Base-by-base conservation (phyloP, 2,888 invertebrate species). In the Eurois occulta region DNA sequence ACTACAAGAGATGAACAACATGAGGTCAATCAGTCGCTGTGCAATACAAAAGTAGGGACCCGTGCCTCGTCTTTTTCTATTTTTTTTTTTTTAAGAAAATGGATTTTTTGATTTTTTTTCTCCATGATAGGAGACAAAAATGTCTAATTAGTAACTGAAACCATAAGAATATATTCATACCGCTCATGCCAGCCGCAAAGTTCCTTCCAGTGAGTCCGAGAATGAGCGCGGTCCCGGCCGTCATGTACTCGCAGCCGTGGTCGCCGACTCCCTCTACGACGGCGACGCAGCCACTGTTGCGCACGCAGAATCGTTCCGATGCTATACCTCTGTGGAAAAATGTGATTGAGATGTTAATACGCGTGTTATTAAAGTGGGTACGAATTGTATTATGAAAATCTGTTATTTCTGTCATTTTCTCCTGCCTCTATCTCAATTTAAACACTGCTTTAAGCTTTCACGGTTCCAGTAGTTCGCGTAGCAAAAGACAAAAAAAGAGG, bases 171-270 rank as follows among this genome's bases (percentile, higher is more conserved):
- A 24, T 18, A 2, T 11, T 1, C 84, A 75, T 60, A 97, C 99
- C 99, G 77, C 99, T 99, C 99, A 99, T 99, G 88, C 99, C 99
- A 68, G 99, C 99, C 16, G 99, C 99, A 97, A 99, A 99, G 97
- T 99, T 99, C 84, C 99, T 97, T 1, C 99, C 99, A 13, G 99
- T 99, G 80, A 99, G 97, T 1, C 99, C 99, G 28, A 99, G 97
- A 91, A 99, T 98, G 72, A 99, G 97, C 83, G 98, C 98, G 79
- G 97, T 96, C 78, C 99, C 99, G 24, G 99, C 99, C 69, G 99
- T 99, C 99, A 99, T 99, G 96, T 99, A 99, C 97, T 99, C 99
- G 97, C 99, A 99, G 78, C 99, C 99, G 95, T 99, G 99, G 97
- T 99, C 99, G 62, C 99, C 99, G 78, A 99, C 99, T 74, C 99